Conservation (phyloP, 2,113 vertebrate species). For the Pedetes capensis region DNA sequence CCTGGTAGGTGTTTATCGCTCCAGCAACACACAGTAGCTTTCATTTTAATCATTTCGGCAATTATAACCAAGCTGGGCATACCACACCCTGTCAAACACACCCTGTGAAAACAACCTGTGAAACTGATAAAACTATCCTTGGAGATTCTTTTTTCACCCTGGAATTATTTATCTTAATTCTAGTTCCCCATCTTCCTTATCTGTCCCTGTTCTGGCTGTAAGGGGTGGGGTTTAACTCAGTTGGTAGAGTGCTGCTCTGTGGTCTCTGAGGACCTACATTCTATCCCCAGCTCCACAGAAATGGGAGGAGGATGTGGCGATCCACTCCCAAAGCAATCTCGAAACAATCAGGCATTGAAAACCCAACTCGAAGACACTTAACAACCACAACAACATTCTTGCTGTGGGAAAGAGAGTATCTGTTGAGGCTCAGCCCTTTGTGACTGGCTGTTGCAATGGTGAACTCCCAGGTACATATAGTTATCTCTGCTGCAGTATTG, state of each 20-base stretch:
- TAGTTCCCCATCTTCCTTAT: background rate
- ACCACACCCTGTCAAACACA: background rate
- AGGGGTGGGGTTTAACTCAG: no score
- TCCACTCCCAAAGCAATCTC: no score
- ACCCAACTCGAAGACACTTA: no score
- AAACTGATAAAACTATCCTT: background rate
- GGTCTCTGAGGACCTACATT: no score
- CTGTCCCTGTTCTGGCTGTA: background rate
- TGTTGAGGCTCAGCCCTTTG: rapidly evolving
- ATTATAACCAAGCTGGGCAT: background rate
- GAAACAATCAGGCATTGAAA: no score
- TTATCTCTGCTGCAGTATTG: background rate
- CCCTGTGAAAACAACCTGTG: background rate
- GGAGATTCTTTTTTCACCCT: background rate
- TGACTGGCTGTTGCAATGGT: background rate
- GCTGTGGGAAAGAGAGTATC: no score
- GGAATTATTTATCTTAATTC: background rate
- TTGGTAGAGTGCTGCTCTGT: no score
- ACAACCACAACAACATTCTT: no score
- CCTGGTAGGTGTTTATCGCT: background rate
- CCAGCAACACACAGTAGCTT: background rate
- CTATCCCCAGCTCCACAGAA: no score
- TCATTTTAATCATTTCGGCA: background rate
- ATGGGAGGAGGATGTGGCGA: no score
- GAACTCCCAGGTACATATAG: background rate